Evolutionary conservation across 2,113 vertebrate genomes (phyloP).

Genomic region (Phaethornis superciliosus): DNA sequence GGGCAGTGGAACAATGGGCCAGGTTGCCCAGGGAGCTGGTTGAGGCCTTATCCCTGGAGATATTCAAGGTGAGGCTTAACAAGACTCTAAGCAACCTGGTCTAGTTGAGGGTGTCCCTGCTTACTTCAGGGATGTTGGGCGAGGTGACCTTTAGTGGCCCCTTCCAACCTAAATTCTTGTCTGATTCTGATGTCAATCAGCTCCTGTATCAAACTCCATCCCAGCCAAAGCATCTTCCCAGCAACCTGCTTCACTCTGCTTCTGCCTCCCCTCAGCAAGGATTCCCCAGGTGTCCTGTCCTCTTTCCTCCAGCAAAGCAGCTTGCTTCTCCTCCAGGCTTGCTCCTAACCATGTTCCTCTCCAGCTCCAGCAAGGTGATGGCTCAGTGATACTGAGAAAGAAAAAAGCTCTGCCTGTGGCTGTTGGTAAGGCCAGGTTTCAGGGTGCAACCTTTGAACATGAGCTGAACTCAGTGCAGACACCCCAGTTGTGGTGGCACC

Average conservation of each 20-base stretch:
- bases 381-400: not conserved
- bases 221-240: not conserved
- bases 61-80: too few relatives aligned
- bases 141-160: too few relatives aligned
- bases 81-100: too few relatives aligned
- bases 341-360: not conserved
- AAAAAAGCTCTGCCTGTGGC: not conserved
- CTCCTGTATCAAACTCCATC: not conserved
- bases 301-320: not conserved
- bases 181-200: not conserved
- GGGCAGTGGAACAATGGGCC: too few relatives aligned
- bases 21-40: too few relatives aligned
- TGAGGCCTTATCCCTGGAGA: too few relatives aligned
- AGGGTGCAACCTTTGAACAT: not conserved
- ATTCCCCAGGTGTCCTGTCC: rapidly evolving
- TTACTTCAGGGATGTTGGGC: too few relatives aligned
- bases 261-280: rapidly evolving
- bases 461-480: rapidly evolving
- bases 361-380: not conserved
- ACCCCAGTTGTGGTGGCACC: not conserved
- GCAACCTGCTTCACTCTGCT: rapidly evolving
- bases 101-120: too few relatives aligned
- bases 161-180: too few relatives aligned
- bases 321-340: not conserved
- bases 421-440: not conserved